Base-by-base conservation (phyloP, 2,888 invertebrate species). In the Zele albiditarsus region DNA sequence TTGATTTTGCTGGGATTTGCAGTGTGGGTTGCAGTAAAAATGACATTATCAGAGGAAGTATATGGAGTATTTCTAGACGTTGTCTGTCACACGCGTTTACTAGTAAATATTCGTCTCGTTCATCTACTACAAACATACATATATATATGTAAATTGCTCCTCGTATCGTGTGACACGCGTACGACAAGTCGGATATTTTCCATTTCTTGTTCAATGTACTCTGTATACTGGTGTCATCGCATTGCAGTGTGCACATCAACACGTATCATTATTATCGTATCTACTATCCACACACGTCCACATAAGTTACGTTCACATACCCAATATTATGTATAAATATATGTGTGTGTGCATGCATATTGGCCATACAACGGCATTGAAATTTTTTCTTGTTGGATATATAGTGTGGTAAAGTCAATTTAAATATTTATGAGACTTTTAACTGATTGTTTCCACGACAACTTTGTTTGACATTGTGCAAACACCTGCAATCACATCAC, bases 391-490 rank as follows among this genome's bases (percentile, higher is more conserved):
- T 14, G n/a, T 27, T 27, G 23, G 10, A 42, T 42, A 42, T 42
- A 42, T 10, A 42, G 12, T 42, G 14, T 14, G 42, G 10, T 42
- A 10, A 12, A 42, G 38, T 16, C 28, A 68, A 70, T 70, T 60
- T 70, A 70, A 70, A 70, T 70, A 70, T 70, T 27, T 60, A 70
- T 58, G 58, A 70, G 70, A 68, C 16, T 31, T 53, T 42, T 57
- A 12, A 42, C 46, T n/a, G 58, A 57, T 70, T 60, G 58, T 57
- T 33, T 70, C 70, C 8, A 60, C 38, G 27, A 66, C 27, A 42
- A 66, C 23, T 66, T 66, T 38, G 66, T 66, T 66, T 27, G 27
- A 2, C 31, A 62, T 62, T 62, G 62, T 62, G 42, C 2, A 42
- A 46, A 27, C 10, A 27, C 25, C 28, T 25, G 14, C 6, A 60